Evolutionary conservation across 2,888 invertebrate genomes (phyloP).

Genomic region (Chymomyza caudatula): DNA sequence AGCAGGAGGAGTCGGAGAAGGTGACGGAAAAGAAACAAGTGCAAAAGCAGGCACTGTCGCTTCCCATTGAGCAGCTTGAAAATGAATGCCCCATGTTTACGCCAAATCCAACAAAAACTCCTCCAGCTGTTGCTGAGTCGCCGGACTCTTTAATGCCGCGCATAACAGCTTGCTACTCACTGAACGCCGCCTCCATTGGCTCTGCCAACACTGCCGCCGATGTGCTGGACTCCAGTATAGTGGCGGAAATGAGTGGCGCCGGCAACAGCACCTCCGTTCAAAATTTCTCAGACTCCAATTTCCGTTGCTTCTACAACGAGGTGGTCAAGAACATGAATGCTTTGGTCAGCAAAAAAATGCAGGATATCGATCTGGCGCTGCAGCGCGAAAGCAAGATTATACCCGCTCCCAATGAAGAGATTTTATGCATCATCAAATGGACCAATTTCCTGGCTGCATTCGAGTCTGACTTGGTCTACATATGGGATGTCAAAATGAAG

Average conservation of each 20-base stretch:
- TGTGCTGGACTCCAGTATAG: background rate
- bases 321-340: slow-evolving; percentile 75
- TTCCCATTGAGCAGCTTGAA: background rate
- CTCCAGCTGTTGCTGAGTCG: background rate
- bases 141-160: slow-evolving; percentile 45
- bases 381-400: slow-evolving; percentile 74
- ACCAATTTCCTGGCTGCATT: slow-evolving; percentile 74
- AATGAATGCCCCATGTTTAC: slow-evolving; percentile 5
- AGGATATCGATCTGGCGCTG: slow-evolving; percentile 75
- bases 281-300: slow-evolving; percentile 17
- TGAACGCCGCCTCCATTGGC: slow-evolving; percentile 30
- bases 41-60: background rate
- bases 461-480: slow-evolving; percentile 63
- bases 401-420: slow-evolving; percentile 73
- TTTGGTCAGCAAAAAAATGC: slow-evolving; percentile 76
- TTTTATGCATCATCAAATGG: slow-evolving; percentile 75
- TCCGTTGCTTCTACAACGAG: slow-evolving; percentile 61
- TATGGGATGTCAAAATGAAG: slow-evolving; percentile 75
- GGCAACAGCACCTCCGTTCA: slow-evolving; percentile 12
- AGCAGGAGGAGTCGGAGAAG: too few relatives aligned
- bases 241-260: background rate
- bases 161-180: slow-evolving; percentile 68
- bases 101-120: background rate
- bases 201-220: background rate
- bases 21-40: background rate